Evolutionary conservation across 2,888 invertebrate species (phyloP).

Genomic region (Brenthis hecate): DNA sequence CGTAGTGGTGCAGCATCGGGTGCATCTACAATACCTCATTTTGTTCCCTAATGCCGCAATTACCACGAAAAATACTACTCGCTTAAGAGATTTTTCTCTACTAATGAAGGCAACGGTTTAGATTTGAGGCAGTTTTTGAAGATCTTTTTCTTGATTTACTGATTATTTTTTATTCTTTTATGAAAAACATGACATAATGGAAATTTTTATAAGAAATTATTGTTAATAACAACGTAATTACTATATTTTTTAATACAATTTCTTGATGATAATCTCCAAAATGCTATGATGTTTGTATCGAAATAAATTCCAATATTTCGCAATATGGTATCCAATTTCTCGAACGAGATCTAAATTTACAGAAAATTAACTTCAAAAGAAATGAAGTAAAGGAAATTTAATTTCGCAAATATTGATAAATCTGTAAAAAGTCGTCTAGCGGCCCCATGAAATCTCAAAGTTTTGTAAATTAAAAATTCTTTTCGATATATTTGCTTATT

Average conservation of each 20-base stretch:
- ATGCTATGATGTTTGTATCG: no score
- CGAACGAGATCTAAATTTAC: neutral
- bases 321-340: slow-evolving; percentile 1
- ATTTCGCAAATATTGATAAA: slow-evolving; percentile 17
- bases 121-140: slow-evolving; percentile 25
- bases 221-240: slow-evolving; percentile 35
- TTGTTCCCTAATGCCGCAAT: slow-evolving; percentile 70
- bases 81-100: slow-evolving; percentile 67
- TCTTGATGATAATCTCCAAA: no score
- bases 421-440: slow-evolving; percentile 3
- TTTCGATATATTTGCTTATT: slow-evolving; percentile 48
- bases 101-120: slow-evolving; percentile 67
- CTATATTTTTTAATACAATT: no score
- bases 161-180: neutral
- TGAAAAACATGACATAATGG: slow-evolving; percentile 43
- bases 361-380: neutral
- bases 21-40: slow-evolving; percentile 66
- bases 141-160: neutral
- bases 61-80: slow-evolving; percentile 66
- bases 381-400: slow-evolving; percentile 12
- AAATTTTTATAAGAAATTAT: slow-evolving; percentile 41
- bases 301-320: neutral
- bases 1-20: slow-evolving; percentile 45
- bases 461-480: slow-evolving; percentile 36
- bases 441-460: slow-evolving; percentile 35